Evolutionary conservation across 2,113 vertebrate genomes (phyloP).

Genomic region (Tylochromis polylepis): DNA sequence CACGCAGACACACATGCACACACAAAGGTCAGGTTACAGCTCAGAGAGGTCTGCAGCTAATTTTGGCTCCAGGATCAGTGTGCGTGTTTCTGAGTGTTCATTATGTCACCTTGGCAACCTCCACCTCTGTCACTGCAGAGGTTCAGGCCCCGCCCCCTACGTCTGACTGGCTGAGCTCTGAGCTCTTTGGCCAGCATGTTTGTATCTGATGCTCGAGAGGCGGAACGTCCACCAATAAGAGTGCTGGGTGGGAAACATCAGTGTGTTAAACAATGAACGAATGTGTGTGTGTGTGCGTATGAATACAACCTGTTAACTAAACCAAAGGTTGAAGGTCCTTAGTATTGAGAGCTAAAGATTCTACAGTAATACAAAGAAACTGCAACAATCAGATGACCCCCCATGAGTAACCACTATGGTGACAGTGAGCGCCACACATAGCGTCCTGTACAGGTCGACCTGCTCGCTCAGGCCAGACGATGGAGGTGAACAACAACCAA

Average conservation of each 20-base stretch:
- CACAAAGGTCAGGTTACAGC: neutral
- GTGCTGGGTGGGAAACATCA: neutral
- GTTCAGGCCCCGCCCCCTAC: neutral
- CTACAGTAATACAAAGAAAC: neutral
- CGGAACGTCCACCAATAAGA: neutral
- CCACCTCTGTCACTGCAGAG: neutral
- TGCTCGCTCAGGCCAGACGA: neutral
- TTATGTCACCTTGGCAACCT: slow-evolving; percentile 15
- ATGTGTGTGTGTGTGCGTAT: fast-evolving
- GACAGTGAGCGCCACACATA: neutral
- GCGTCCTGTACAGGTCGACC: neutral
- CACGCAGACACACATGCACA: neutral
- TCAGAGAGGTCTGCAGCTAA: neutral
- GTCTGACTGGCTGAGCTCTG: neutral
- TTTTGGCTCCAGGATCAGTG: neutral
- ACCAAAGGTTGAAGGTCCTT: neutral
- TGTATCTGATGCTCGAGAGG: neutral
- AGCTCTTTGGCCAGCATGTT: neutral
- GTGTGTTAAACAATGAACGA: neutral
- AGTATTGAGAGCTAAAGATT: neutral
- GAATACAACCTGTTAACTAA: neutral
- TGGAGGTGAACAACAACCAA: neutral
- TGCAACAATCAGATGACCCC: neutral
- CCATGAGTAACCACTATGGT: neutral
- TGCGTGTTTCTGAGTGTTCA: neutral